Conservation (phyloP, 2,888 invertebrate genomes). For the Apamea monoglypha region DNA sequence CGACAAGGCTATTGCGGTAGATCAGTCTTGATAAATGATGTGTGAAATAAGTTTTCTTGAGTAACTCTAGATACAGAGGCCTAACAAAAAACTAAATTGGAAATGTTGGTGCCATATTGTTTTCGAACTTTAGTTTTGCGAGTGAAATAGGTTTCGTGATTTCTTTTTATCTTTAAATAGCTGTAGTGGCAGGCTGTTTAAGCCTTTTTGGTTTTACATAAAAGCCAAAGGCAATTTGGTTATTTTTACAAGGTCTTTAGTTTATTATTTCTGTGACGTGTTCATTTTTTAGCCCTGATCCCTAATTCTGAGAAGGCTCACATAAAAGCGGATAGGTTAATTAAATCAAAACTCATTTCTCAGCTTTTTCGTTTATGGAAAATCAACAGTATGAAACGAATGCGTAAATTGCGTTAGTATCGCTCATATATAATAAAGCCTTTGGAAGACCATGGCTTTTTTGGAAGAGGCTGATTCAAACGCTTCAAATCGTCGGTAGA, state of each 20-base stretch:
- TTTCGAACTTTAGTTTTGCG: constrained; percentile 50
- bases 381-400: background rate
- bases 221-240: constrained; percentile 1
- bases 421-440: too few relatives aligned
- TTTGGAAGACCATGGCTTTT: background rate
- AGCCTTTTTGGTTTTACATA: constrained; percentile 22
- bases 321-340: background rate
- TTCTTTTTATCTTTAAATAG: constrained; percentile 41
- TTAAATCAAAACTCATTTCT: background rate
- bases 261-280: constrained; percentile 14
- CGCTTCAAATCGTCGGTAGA: background rate
- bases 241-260: background rate
- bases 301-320: background rate
- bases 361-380: background rate
- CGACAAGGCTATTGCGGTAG: constrained; percentile 5
- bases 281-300: background rate
- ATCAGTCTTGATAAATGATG: constrained; percentile 60
- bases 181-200: constrained; percentile 25
- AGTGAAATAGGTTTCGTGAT: constrained; percentile 42
- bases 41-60: constrained; percentile 61
- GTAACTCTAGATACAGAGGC: constrained; percentile 41
- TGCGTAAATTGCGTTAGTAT: background rate
- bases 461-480: background rate
- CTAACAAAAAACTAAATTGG: constrained; percentile 57
- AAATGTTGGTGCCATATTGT: constrained; percentile 60